Conservation (phyloP, 2,797 vertebrate species). For the Paguma larvata region DNA sequence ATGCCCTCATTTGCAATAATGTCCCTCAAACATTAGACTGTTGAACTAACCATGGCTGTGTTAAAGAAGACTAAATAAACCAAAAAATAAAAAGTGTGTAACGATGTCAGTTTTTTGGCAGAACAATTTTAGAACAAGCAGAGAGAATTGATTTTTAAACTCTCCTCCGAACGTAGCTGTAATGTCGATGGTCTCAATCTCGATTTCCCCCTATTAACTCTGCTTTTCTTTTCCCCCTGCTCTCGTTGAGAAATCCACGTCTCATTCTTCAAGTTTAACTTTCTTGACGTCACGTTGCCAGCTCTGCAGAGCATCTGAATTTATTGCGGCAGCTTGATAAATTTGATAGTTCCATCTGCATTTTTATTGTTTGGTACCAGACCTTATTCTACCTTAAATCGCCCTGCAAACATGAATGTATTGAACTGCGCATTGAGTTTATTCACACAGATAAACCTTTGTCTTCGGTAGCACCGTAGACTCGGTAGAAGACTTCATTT, state of each 20-base stretch:
- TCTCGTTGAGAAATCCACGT: conserved; percentile 77
- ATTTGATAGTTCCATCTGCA: conserved; percentile 77
- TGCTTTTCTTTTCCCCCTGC: conserved; percentile 62
- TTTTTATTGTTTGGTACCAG: conserved; percentile 69
- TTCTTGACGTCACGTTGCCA: conserved; percentile 72
- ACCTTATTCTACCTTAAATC: conserved; percentile 73
- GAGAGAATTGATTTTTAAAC: conserved; percentile 74
- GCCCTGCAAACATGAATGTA: conserved; percentile 68
- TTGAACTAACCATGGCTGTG: conserved; percentile 86
- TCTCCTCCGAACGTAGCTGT: conserved; percentile 69
- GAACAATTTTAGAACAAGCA: conserved; percentile 69
- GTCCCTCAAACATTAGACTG: conserved; percentile 81
- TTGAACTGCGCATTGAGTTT: conserved; percentile 68
- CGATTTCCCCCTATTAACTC: conserved; percentile 66
- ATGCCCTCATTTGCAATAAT: conserved; percentile 81
- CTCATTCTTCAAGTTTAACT: conserved; percentile 76
- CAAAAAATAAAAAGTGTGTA: conserved; percentile 82
- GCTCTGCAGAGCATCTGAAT: conserved; percentile 70
- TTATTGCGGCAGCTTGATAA: conserved; percentile 69
- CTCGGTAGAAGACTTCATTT: conserved; percentile 82
- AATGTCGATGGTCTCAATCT: conserved; percentile 68
- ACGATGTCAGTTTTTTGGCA: conserved; percentile 79
- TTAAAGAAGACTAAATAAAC: conserved; percentile 85
- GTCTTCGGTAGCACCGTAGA: conserved; percentile 60
- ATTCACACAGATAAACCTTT: conserved; percentile 74